Evolutionary conservation across 2,888 invertebrate species (phyloP), one percentile per base, ranked within the genome.

Genomic region (Syritta pipiens): DNA sequence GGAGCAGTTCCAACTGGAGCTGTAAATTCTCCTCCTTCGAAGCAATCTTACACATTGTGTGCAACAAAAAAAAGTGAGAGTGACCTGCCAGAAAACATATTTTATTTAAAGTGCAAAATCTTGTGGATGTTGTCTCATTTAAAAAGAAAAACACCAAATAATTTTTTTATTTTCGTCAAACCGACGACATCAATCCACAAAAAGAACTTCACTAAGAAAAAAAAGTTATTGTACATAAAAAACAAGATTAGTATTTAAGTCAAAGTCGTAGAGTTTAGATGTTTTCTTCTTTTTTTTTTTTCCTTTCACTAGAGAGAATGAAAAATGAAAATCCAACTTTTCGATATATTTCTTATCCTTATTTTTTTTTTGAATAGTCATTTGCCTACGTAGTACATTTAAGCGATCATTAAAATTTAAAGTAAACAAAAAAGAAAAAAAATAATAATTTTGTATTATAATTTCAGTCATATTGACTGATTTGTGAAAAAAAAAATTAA

Each of bases 1-100:
- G 26, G 88, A 88, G 51, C 89, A 87, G 83, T 89, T 89, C 83
- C 86, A 88, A 37, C 79, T 89, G 84, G 89, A 89, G 35, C 83
- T 89, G 77, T 89, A 88, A 84, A 55, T n/a, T n/a, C 46, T n/a
- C 55, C 9, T 17, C 32, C 44, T 46, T 30, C 37, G 46, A 62
- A 42, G 24, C 26, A 74, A 48, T 37, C 42, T 44, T 28, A 67
- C 20, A 68, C 14, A 53, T 26, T 53, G 55, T 75, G 53, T 48
- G 40, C 12, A 51, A 14, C 12, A 48, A 48, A 6, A 69, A 35
- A 68, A 60, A 59, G 49, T 68, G 49, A 49, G 49, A 59, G 49
- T 59, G 40, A 68, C 63, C 57, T 59, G 19, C 46, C 26, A 42
- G 17, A 12, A 48, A 26, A 4, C 10, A 37, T 37, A 19, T 42